Evolutionary conservation across 2,113 vertebrate species (phyloP), one percentile per base, ranked within the genome.

Genomic region (Mustela lutreola): DNA sequence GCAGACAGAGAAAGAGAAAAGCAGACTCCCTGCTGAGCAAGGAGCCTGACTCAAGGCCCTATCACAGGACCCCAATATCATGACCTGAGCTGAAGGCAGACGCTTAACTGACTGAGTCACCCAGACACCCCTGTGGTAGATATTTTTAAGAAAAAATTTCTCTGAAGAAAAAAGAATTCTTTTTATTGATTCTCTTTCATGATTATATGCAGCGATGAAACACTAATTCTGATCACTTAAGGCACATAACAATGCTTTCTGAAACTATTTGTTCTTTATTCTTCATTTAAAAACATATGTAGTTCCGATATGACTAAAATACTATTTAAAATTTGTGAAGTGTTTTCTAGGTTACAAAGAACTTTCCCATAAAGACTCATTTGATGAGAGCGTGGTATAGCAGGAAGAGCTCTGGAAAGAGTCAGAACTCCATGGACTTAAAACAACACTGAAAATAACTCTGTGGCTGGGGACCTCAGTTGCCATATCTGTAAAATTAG

Each of bases 401-500:
- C 8, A 71, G 65, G 16, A 82, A 83, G 85, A 87, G 15, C 7
- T 93, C 24, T 80, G 16, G 3, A 92, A 80, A 84, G 87, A 24
- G 10, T 85, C 58, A 42, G 21, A 86, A 89, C 11, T 67, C 26
- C 28, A 75, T 91, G 39, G 9, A 73, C 70, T 94, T 78, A 82
- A 91, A 63, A 21, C 11, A 79, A 75, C 22, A 1, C 16, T 84
- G 45, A 22, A 84, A 95, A 88, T 93, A 82, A 87, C 36, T 91
- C 36, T 73, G 3, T 76, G 26, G 39, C 14, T 95, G 93, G 89
- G n/a, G 28, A 84, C 5, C 7, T 95, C 48, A 70, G 6, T 80
- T 91, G 42, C 10, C 85, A 4, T 8, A n/a, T 93, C 50, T 91
- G 58, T 73, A 87, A 94, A 94, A 71, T 94, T 60, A 91, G 7